Evolutionary conservation across 2,797 vertebrate species (phyloP), one percentile per base, ranked within the genome.

Genomic region (Erithacus rubecula): DNA sequence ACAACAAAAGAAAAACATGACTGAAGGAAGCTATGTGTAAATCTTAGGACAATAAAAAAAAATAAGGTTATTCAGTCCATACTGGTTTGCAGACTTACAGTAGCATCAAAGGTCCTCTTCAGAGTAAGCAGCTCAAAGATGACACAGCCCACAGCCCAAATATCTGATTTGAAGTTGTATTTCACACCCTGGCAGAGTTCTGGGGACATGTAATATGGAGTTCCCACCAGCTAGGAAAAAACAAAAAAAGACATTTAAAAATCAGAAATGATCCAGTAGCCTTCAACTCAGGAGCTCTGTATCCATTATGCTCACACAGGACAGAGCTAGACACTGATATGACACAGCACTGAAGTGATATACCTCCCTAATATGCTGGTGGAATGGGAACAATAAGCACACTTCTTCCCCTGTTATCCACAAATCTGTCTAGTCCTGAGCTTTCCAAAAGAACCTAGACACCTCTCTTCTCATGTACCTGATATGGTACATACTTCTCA

Each of bases 141-240:
- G 78, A 99, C 99, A 93, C 99, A 99, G 58, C 99, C 99, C 97
- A 99, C 98, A 64, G 99, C 99, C 99, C 99, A 99, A 96, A 99
- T 99, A 97, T 99, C 99, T 9, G 99, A 99, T 96, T 99, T 99
- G 95, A 99, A 99, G 98, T 99, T 99, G 97, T 99, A 99, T 96
- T 99, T 99, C 46, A 99, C 97, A 84, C 99, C 99, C 95, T 99
- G 99, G 95, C 99, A 99, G 77, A 99, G 98, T 95, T 99, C 99
- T 62, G 99, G 99, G 72, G 99, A 99, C 99, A 99, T 99, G 97
- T 99, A 99, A 96, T 99, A 99, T 0, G 99, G 99, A 24, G 99
- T 99, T 96, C 99, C 99, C 41, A 99, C 99, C 97, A 99, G 99
- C 99, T 99, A 94, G 90, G 71, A 94, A 96, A 97, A 52, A 96